Base-by-base conservation (phyloP, 2,888 invertebrate species). In the Oligia latruncula region DNA sequence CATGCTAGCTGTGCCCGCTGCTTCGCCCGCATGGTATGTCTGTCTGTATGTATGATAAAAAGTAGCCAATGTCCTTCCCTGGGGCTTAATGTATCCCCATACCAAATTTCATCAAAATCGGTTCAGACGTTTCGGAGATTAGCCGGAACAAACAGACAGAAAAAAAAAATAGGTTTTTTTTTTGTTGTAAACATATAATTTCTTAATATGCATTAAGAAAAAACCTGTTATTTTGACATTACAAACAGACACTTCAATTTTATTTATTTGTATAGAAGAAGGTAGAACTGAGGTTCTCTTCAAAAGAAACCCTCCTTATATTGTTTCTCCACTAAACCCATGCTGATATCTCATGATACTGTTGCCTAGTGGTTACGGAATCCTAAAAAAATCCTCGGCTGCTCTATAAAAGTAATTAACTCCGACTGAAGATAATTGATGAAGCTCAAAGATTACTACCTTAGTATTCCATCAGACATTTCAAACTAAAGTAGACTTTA, bases 351-450 rank as follows among this genome's bases (percentile, higher is more conserved):
- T 72, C 64, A 74, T 72, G 62, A 52, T 74, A 84, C 62, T 79
- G 65, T 88, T 85, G 82, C 83, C 91, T 92, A 93, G 91, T 88
- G 90, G 89, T 90, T 90, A 87, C 86, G 90, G 90, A 88, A 82
- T 80, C 83, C 89, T 88, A 89, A 89, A 89, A 89, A 88, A 87
- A 89, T 83, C 82, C 77, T 71, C 91, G 92, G 90, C 93, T 93
- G 95, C 94, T 96, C 96, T 96, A 97, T 97, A 97, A 96, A 97
- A 96, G 96, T 96, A 96, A 97, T 97, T 97, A 97, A 96, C 95
- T 96, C 93, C 89, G 94, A 93, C 94, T 95, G 94, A 95, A 96
- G 96, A 96, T 97, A 97, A 97, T 97, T 97, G 97, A 97, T 97
- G 97, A 95, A 96, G 94, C 94, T 93, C 93, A 93, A 85, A 96